These are phyloP conservation scores for Scaptomyza flava DNA, from an alignment of 2,888 invertebrate species.

Conservation along the genomic window DNA sequence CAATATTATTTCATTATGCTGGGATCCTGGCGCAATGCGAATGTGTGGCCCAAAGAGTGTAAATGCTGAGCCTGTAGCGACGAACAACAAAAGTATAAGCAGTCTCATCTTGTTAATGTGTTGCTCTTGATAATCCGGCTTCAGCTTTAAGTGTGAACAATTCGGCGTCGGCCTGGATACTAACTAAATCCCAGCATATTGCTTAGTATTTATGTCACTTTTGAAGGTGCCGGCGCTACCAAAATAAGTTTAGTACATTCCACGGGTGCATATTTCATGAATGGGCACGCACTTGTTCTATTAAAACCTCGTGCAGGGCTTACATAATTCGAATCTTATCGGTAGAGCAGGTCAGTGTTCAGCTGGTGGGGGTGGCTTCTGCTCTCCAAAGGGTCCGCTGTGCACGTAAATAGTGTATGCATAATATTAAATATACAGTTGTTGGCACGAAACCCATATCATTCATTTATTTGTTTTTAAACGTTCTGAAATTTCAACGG, in stretches of 20 bases:
- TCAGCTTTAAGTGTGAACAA: constrained; percentile 7
- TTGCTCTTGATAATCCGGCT: too few relatives aligned
- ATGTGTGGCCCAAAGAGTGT: constrained; percentile 66
- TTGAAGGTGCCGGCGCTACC: neutral
- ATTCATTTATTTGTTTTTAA: constrained; percentile 18
- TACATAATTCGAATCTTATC: constrained; percentile 40
- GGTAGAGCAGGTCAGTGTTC: neutral
- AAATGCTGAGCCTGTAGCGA: constrained; percentile 57
- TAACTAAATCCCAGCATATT: constrained; percentile 25
- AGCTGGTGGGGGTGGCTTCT: neutral
- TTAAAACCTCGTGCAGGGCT: constrained; percentile 9
- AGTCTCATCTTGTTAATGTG: constrained; percentile 51
- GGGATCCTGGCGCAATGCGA: constrained; percentile 53
- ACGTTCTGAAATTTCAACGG: constrained; percentile 60
- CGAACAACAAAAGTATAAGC: constrained; percentile 53
- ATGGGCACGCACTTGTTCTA: constrained; percentile 45
- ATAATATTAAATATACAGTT: constrained; percentile 1
- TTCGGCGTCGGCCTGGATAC: constrained; percentile 50
- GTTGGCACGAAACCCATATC: constrained; percentile 29
- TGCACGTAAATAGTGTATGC: constrained; percentile 24
- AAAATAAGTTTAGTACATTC: constrained; percentile 17
- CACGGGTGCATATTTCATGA: constrained; percentile 43
- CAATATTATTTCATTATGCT: constrained; percentile 62
- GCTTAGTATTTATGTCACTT: constrained; percentile 54
- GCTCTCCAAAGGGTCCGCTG: constrained; percentile 4